Percentiles rank a stretch among this genome's conserved stretches.
Evolutionary conservation across 1,140 invertebrate species (phyloP).

Genomic region (Ceratina japonica): DNA sequence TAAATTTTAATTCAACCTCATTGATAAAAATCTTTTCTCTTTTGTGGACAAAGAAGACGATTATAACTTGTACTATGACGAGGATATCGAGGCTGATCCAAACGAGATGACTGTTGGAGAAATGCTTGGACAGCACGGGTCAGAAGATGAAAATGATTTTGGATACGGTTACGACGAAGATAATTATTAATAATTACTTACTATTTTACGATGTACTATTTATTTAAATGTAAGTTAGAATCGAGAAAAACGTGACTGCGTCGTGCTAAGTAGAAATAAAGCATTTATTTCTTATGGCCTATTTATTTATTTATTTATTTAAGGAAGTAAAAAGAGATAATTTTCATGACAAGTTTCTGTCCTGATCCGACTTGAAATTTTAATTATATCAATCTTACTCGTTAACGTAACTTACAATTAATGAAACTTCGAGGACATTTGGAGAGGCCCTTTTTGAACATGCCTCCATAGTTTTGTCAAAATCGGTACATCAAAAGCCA

Average conservation of each 20-base stretch:
- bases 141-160: slow-evolving; percentile 72
- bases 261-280: slow-evolving; percentile 4
- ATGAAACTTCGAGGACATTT: too few species aligned
- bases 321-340: too few species aligned
- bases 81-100: slow-evolving; percentile 72
- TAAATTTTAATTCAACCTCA: not conserved
- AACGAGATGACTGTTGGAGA: slow-evolving; percentile 78
- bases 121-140: slow-evolving; percentile 74
- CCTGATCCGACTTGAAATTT: too few species aligned
- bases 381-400: too few species aligned
- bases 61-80: slow-evolving; percentile 69
- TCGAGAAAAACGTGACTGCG: slow-evolving; percentile 6
- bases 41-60: slow-evolving; percentile 72
- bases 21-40: slow-evolving; percentile 23
- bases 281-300: slow-evolving; percentile 10
- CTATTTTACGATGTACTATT: slow-evolving; percentile 14
- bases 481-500: too few species aligned
- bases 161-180: slow-evolving; percentile 75
- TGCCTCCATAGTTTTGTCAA: too few species aligned
- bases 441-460: too few species aligned
- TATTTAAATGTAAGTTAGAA: slow-evolving; percentile 13
- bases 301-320: too few species aligned
- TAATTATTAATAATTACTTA: slow-evolving; percentile 47
- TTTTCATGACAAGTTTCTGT: too few species aligned
- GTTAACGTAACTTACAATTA: too few species aligned